Evolutionary conservation across 2,888 invertebrate genomes (phyloP), one percentile per base, ranked within the genome.

Genomic region (Stegophylla sp.): DNA sequence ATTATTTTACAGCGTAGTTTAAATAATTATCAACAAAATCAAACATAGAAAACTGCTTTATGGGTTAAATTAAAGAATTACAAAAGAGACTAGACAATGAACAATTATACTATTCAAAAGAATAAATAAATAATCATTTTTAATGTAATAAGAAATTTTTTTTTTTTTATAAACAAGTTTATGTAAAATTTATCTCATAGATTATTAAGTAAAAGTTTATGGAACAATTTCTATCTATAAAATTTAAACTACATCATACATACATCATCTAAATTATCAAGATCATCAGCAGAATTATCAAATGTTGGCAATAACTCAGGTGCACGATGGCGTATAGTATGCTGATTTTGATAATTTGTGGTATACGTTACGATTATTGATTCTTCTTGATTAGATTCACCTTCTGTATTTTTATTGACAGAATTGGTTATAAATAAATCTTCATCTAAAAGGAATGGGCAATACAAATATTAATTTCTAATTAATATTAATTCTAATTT

Each of bases 261-360:
- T 89, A 96, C 95, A 88, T 96, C 96, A 87, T 96, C 95, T 81
- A 97, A 87, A 86, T 96, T 97, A 88, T 97, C 97, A 87, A 95
- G 90, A 86, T 95, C 94, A 0, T 94, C 92, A 0, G 94, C 93
- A 53, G 93, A 91, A 85, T 94, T 94, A 83, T 92, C 91, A 83
- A 91, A 91, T 82, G 93, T 91, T 0, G 97, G 97, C 82, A 97
- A 87, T 82, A 94, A 88, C 83, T 92, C 91, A 0, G 93, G 91
- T 1, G 92, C 92, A 2, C 93, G 89, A 86, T 92, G 92, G 41
- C 93, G 87, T 86, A 93, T 88, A 0, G 92, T 92, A 83, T 91
- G 90, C 73, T 92, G 89, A 0, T 94, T 84, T 26, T 84, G 83
- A 23, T 45, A 61, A n/a, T 67, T 82, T 23, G 81, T 59, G 45